Percentiles rank a stretch among this genome's conserved stretches.
phyloP scores from a whole-genome alignment of 2,113 vertebrate species.

The Stigmatopora nigra region DNA sequence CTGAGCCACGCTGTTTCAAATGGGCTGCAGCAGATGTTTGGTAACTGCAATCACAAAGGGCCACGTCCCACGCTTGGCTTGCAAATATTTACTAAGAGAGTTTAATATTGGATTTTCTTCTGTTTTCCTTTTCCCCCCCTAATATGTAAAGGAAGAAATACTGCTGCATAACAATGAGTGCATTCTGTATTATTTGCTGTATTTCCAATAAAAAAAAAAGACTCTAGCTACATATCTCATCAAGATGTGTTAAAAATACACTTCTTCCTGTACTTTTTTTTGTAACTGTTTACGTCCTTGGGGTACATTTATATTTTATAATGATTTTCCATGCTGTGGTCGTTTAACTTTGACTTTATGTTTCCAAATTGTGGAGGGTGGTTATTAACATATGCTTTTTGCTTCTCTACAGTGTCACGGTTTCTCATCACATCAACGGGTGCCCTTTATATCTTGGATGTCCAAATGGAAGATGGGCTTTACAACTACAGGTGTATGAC shows the following conservation, averaged over 20 bases:
- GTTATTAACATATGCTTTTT: constrained; percentile 2
- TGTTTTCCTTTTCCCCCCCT: background rate
- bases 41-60: constrained; percentile 50
- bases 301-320: background rate
- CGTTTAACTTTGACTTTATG: background rate
- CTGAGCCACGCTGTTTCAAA: constrained; percentile 52
- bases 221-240: background rate
- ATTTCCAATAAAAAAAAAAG: constrained; percentile 17
- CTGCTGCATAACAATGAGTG: constrained; percentile 23
- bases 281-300: no score
- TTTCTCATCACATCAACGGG: constrained; percentile 98
- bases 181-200: constrained; percentile 12
- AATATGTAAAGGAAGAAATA: constrained; percentile 19
- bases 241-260: no score
- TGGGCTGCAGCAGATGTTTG: constrained; percentile 64
- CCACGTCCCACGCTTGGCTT: constrained; percentile 49
- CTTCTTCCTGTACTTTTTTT: background rate
- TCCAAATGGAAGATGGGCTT: constrained; percentile 96
- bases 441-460: constrained; percentile 99
- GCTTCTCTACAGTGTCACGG: constrained; percentile 80
- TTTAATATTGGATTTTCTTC: constrained; percentile 48
- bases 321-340: background rate
- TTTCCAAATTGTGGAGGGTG: background rate
- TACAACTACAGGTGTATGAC: constrained; percentile 98
- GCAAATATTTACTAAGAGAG: constrained; percentile 66